Percentiles rank a stretch among this genome's conserved stretches.
Evolutionary conservation across 2,797 vertebrate genomes (phyloP).

Genomic region (Triplophysa bombifrons): DNA sequence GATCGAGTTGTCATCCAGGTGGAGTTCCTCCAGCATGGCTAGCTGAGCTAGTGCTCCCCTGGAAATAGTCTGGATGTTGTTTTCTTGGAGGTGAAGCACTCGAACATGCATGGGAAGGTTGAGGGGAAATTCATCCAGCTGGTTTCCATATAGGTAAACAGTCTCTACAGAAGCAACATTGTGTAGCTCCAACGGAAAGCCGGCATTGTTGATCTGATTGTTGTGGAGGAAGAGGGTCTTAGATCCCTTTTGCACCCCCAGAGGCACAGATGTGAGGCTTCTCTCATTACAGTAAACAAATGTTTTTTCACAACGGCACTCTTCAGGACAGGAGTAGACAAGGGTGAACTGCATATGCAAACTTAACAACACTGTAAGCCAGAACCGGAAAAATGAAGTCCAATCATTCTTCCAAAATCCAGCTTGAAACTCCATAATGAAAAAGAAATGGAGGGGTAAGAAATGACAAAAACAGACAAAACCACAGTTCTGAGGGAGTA

Average conservation of each 20-base stretch:
- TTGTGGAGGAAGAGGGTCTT: conserved; percentile 96
- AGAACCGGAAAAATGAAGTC: conserved; percentile 86
- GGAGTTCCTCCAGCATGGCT: conserved; percentile 89
- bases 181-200: conserved; percentile 93
- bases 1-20: conserved; percentile 97
- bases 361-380: conserved; percentile 88
- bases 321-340: conserved; percentile 85
- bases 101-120: conserved; percentile 94
- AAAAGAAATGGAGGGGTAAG: conserved; percentile 58
- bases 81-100: conserved; percentile 95
- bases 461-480: conserved; percentile 56
- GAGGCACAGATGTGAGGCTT: conserved; percentile 98
- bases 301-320: conserved; percentile 93
- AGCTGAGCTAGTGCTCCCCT: conserved; percentile 91
- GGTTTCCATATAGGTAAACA: conserved; percentile 95
- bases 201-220: conserved; percentile 99
- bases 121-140: conserved; percentile 95
- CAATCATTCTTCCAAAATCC: conserved; percentile 86
- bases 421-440: conserved; percentile 90
- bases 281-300: conserved; percentile 99
- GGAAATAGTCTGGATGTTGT: conserved; percentile 98
- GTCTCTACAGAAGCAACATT: conserved; percentile 91
- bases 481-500: conserved; percentile 32
- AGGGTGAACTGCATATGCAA: conserved; percentile 85
- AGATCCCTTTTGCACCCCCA: conserved; percentile 94